Base-by-base conservation (phyloP, 2,797 vertebrate species). In the Harpagifer antarcticus region DNA sequence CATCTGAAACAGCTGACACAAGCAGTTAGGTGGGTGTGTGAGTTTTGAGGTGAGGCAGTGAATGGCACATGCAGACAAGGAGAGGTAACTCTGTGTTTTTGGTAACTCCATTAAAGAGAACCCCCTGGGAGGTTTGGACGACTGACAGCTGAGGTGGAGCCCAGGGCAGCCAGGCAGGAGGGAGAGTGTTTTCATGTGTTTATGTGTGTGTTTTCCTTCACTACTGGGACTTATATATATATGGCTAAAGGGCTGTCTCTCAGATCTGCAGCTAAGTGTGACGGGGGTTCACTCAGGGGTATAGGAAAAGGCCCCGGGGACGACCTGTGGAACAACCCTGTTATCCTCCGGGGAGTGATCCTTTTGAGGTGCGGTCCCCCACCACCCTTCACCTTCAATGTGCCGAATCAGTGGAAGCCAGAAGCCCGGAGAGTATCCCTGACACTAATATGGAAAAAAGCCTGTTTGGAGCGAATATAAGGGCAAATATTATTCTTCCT, bases 401-500 rank as follows among this genome's bases (percentile, higher is more conserved):
- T 92, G 90, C 86, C 82, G 78, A 92, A 92, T 93, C 91, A 89
- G 92, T 92, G 86, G 84, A 93, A 91, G 91, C 86, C 83, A 93
- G 86, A 90, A 93, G 92, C 78, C 80, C 83, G 64, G 85, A 82
- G 89, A 92, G 88, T 93, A 93, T 94, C 94, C 94, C 91, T 95
- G 94, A 95, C 94, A 94, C 91, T 94, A 95, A 95, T 94, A 94
- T 94, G 94, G 94, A 95, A 95, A 95, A 94, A 94, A 94, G 85
- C 93, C 90, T 94, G 93, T 95, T 96, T 95, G 94, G 94, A 95
- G 89, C 91, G 93, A 95, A 95, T 94, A 93, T 93, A 88, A 94
- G 92, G 87, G 93, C 93, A 95, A 95, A 96, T 95, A 95, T 96
- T 95, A 95, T 95, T 95, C 94, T 96, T 96, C 94, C 95, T 95